phyloP scores from a whole-genome alignment of 2,797 vertebrate species.

The Orestias chungarensis region DNA sequence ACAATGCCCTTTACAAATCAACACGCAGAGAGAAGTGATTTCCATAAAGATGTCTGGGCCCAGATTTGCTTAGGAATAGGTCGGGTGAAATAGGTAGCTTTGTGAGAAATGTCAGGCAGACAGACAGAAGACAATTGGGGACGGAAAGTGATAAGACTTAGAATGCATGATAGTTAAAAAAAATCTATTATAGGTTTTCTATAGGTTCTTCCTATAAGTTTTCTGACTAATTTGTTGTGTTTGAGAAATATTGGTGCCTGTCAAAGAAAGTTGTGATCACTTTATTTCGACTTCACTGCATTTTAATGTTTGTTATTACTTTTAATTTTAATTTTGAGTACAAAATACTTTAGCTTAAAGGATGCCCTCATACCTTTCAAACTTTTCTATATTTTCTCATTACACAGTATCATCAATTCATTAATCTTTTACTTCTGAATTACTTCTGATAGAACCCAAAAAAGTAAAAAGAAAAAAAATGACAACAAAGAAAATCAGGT shows the following conservation, averaged over 20 bases:
- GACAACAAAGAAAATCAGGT: no score
- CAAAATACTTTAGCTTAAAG: background rate
- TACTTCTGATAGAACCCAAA: background rate
- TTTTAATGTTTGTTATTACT: background rate
- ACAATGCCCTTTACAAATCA: conserved; percentile 74
- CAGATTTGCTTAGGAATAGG: conserved; percentile 77
- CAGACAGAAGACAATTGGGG: conserved; percentile 42
- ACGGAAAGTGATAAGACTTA: conserved; percentile 34
- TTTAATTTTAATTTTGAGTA: background rate
- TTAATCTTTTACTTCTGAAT: background rate
- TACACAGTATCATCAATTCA: background rate
- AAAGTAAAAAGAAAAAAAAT: no score
- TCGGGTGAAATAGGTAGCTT: conserved; percentile 78
- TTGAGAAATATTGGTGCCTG: background rate
- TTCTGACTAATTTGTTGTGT: background rate
- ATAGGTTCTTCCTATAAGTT: conserved; percentile 39
- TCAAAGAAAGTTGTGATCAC: background rate
- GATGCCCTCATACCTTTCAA: background rate
- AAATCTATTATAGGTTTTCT: no score
- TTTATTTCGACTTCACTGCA: background rate
- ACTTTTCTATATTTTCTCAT: background rate
- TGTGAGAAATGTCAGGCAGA: conserved; percentile 78
- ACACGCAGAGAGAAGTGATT: conserved; percentile 72
- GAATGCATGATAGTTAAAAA: conserved; percentile 17
- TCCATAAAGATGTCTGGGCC: conserved; percentile 78